phyloP scores from a whole-genome alignment of 2,888 invertebrate species.

The Lepeophtheirus nordmannii region DNA sequence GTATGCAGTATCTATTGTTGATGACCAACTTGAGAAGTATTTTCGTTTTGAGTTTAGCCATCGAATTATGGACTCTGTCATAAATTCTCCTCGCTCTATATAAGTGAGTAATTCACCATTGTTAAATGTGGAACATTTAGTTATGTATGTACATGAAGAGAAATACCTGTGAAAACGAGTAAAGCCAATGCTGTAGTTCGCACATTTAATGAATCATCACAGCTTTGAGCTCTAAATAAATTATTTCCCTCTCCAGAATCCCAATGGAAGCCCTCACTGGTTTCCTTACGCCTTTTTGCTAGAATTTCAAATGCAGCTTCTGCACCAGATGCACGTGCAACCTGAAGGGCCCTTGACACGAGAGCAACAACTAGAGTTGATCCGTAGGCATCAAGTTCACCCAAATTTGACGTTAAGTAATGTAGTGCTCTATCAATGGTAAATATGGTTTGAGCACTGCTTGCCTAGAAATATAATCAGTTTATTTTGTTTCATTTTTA shows the following conservation, averaged over 20 bases:
- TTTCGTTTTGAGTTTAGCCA: slow-evolving; percentile 9
- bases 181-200: slow-evolving; percentile 10
- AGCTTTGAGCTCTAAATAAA: too few species aligned
- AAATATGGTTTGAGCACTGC: neutral
- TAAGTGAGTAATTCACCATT: too few species aligned
- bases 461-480: neutral
- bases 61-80: slow-evolving; percentile 7
- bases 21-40: neutral
- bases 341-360: slow-evolving; percentile 11
- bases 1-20: neutral
- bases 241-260: neutral
- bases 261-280: neutral
- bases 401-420: neutral
- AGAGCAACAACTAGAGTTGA: slow-evolving; percentile 1
- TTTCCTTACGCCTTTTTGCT: slow-evolving; percentile 4
- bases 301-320: slow-evolving; percentile 20
- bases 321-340: neutral
- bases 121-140: too few species aligned
- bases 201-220: neutral
- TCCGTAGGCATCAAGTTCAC: slow-evolving; percentile 4
- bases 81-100: slow-evolving; percentile 12
- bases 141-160: too few species aligned
- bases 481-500: neutral
- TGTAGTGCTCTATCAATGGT: neutral
- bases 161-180: neutral